Evolutionary conservation across 2,888 invertebrate genomes (phyloP).

Genomic region (Drosophila multiciliata): DNA sequence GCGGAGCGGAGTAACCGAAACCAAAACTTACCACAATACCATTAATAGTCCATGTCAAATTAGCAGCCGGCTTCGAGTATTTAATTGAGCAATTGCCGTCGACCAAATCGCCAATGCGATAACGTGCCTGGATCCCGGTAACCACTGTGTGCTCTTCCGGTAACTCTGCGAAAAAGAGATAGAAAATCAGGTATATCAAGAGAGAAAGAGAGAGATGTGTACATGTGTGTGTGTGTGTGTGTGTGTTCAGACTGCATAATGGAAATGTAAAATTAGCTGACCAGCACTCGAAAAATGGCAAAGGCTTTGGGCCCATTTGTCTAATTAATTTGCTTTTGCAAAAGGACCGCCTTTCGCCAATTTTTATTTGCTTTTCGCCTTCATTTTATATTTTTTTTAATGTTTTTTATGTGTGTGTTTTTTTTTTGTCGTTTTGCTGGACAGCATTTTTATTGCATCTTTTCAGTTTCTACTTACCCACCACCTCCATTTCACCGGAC

Average conservation of each 20-base stretch:
- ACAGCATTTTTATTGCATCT: slow-evolving; percentile 26
- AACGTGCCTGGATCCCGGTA: slow-evolving; percentile 86
- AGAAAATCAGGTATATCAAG: background rate
- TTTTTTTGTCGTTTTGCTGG: slow-evolving; percentile 1
- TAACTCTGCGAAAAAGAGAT: slow-evolving; percentile 82
- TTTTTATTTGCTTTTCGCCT: slow-evolving; percentile 23
- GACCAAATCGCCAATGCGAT: slow-evolving; percentile 86
- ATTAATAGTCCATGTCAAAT: slow-evolving; percentile 87
- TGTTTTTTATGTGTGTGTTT: background rate
- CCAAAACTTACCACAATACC: slow-evolving; percentile 85
- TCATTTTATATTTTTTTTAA: slow-evolving; percentile 4
- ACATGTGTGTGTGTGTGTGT: slow-evolving; percentile 7
- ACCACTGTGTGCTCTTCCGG: slow-evolving; percentile 86
- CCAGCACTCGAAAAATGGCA: slow-evolving; percentile 46
- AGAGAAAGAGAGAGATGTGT: slow-evolving; percentile 8
- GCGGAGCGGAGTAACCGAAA: slow-evolving; percentile 47
- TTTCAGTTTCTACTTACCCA: slow-evolving; percentile 80
- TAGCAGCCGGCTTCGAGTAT: slow-evolving; percentile 87
- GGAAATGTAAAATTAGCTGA: slow-evolving; percentile 72
- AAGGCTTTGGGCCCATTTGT: slow-evolving; percentile 73
- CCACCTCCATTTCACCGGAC: slow-evolving; percentile 85
- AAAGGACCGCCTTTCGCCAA: slow-evolving; percentile 43
- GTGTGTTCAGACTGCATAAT: slow-evolving; percentile 30
- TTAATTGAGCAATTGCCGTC: slow-evolving; percentile 87
- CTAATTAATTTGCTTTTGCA: slow-evolving; percentile 82